Evolutionary conservation across 2,797 vertebrate genomes (phyloP), one percentile per base, ranked within the genome.

Genomic region (Selene dorsalis): DNA sequence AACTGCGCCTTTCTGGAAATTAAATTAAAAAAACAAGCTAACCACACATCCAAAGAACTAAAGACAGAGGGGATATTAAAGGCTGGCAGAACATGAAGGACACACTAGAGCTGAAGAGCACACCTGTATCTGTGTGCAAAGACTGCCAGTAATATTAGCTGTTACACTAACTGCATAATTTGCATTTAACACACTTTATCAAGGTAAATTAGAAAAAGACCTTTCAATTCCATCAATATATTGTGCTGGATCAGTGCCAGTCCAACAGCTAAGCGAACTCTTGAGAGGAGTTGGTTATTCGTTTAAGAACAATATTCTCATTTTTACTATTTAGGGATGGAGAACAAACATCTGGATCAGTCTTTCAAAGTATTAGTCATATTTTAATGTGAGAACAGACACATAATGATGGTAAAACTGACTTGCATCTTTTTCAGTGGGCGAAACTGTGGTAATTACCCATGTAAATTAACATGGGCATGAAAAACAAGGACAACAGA

Each of bases 401-500:
- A 9, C 3, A 66, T 20, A 55, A n/a, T 48, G 13, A 60, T 53
- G 1, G 13, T 60, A 20, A 74, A 50, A 50, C 0, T 53, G 14
- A 56, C 5, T 22, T 75, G 9, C 17, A 18, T 41, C 39, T 60
- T 43, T 12, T 52, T 8, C 4, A 16, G 2, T 28, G 28, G 3
- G 55, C 48, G 4, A 24, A 50, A 63, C 69, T 2, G 65, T 69
- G n/a, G 7, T 73, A 30, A 75, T 75, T 56, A 69, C 6, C 13
- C 56, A 24, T 55, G 47, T 18, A 39, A 53, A 74, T 66, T 67
- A 35, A 69, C 30, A 73, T 26, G 26, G 17, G 30, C 4, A 47
- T 66, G 22, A 79, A 68, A 85, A 75, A 74, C 41, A 85, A 77
- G 43, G 32, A 47, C 68, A 77, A 52, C 30, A 45, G 65, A 84